phyloP scores from a whole-genome alignment of 1,140 invertebrate genomes.

The Eueides isabella region DNA sequence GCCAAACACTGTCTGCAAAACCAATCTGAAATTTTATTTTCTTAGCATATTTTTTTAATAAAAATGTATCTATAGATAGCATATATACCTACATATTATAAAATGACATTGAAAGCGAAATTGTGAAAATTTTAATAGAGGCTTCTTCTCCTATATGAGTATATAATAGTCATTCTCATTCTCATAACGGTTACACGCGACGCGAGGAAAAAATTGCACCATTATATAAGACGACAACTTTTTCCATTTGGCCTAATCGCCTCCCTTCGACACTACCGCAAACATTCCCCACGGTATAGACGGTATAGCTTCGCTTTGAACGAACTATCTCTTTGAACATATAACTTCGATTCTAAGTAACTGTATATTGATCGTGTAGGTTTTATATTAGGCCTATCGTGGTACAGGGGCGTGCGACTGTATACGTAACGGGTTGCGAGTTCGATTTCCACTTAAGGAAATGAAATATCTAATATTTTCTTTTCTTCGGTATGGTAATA shows the following conservation, averaged over 20 bases:
- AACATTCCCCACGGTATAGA: constrained; percentile 48
- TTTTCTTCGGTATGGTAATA: too few species aligned
- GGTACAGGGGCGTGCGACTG: too few species aligned
- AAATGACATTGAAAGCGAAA: background rate
- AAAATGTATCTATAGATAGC: background rate
- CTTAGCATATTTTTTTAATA: too few species aligned
- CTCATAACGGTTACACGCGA: constrained; percentile 30
- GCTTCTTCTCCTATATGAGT: background rate
- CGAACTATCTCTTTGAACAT: constrained; percentile 7
- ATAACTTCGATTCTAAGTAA: constrained; percentile 5
- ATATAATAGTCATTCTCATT: background rate
- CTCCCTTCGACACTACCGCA: constrained; percentile 47
- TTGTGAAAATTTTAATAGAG: background rate
- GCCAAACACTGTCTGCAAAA: too few species aligned
- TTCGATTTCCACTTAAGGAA: too few species aligned
- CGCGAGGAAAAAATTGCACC: constrained; percentile 45
- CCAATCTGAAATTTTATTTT: too few species aligned
- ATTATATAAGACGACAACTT: constrained; percentile 55
- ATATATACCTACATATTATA: background rate
- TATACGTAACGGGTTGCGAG: too few species aligned
- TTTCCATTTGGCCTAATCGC: constrained; percentile 61
- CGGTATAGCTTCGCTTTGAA: background rate
- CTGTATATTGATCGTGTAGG: background rate
- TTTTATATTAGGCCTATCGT: background rate
- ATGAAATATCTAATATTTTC: too few species aligned